Conservation (phyloP, 2,888 invertebrate species). For the Dicranocentrus wangi region DNA sequence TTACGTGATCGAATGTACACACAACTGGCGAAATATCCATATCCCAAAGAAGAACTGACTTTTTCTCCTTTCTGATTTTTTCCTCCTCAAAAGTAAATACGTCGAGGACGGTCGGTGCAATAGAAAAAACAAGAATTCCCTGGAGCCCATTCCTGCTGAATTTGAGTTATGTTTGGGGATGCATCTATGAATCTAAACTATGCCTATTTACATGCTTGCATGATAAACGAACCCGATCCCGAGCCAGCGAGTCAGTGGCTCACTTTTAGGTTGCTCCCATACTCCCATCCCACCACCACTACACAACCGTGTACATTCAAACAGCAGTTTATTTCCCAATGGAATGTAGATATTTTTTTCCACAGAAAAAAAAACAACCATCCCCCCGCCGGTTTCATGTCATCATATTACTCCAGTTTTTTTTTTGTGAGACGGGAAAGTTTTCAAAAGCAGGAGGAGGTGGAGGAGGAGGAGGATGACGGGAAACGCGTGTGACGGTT, state of each 20-base stretch:
- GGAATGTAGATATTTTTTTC: slow-evolving; percentile 1
- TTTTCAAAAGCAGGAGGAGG: too few relatives aligned
- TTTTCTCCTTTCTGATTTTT: too few relatives aligned
- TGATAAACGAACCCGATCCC: slow-evolving; percentile 37
- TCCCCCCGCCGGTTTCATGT: too few relatives aligned
- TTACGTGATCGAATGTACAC: background rate
- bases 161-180: slow-evolving; percentile 50
- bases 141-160: slow-evolving; percentile 42
- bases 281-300: background rate
- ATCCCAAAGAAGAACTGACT: too few relatives aligned
- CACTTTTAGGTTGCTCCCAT: slow-evolving; percentile 17
- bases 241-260: background rate
- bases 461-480: slow-evolving; percentile 49
- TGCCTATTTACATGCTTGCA: slow-evolving; percentile 49
- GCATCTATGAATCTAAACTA: slow-evolving; percentile 57
- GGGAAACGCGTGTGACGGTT: slow-evolving; percentile 58
- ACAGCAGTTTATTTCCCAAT: slow-evolving; percentile 4
- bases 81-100: too few relatives aligned
- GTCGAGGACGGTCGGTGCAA: background rate
- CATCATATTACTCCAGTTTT: too few relatives aligned
- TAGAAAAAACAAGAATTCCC: slow-evolving; percentile 45
- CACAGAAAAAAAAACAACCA: too few relatives aligned
- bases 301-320: background rate
- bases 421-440: too few relatives aligned
- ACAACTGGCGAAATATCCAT: too few relatives aligned